phyloP scores from a whole-genome alignment of 2,888 invertebrate species.

The Lithosia quadra region DNA sequence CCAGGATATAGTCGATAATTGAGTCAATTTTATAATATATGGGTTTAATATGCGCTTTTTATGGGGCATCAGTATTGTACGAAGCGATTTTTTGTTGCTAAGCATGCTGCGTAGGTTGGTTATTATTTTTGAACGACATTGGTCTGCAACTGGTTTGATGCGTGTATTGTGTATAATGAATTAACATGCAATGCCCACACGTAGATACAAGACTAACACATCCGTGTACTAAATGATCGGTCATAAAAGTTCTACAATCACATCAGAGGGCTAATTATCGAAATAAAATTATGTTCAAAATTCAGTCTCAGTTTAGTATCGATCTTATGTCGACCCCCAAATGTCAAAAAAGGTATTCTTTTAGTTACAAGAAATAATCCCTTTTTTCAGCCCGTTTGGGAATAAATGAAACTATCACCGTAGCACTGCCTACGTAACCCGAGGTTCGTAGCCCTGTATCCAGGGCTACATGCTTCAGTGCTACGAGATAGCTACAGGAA shows the following conservation, averaged over 20 bases:
- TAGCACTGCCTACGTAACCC: neutral
- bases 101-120: slow-evolving; percentile 26
- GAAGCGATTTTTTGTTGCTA: slow-evolving; percentile 42
- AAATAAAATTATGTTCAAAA: too few relatives aligned
- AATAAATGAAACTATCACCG: neutral
- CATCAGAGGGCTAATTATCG: too few relatives aligned
- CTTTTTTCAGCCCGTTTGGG: too few relatives aligned
- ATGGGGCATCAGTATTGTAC: slow-evolving; percentile 47
- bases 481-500: neutral
- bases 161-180: slow-evolving; percentile 5
- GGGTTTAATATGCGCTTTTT: slow-evolving; percentile 42
- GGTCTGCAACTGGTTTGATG: slow-evolving; percentile 21
- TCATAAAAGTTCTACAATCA: neutral
- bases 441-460: neutral
- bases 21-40: slow-evolving; percentile 42
- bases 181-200: slow-evolving; percentile 10
- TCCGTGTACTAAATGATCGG: neutral
- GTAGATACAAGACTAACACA: neutral
- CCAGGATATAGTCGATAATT: slow-evolving; percentile 54
- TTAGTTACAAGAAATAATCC: too few relatives aligned
- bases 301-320: too few relatives aligned
- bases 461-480: too few relatives aligned
- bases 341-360: too few relatives aligned
- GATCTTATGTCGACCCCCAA: too few relatives aligned
- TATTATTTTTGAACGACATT: slow-evolving; percentile 17